phyloP scores from a whole-genome alignment of 2,113 vertebrate genomes.

The Ciconia boyciana region DNA sequence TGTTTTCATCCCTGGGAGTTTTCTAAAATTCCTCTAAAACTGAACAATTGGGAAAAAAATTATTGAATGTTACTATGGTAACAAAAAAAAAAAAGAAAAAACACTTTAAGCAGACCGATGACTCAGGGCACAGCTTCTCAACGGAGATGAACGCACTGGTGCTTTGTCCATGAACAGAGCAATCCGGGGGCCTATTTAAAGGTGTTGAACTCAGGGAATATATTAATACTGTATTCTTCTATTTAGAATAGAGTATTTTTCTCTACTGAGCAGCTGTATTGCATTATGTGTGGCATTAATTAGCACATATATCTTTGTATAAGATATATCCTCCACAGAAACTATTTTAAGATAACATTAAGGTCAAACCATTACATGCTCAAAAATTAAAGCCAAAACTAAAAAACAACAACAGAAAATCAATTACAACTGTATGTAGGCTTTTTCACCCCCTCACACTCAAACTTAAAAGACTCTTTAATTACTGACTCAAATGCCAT shows the following conservation, averaged over 20 bases:
- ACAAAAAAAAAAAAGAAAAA: neutral
- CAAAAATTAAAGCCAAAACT: neutral
- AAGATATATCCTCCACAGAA: neutral
- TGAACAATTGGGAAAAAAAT: neutral
- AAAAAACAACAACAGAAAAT: neutral
- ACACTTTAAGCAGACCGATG: neutral
- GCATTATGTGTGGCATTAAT: neutral
- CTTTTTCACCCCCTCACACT: neutral
- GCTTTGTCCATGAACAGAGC: neutral
- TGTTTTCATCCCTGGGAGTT: neutral
- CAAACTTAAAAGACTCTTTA: neutral
- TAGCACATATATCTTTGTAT: neutral
- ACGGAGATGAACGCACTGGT: accelerated
- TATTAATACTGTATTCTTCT: neutral
- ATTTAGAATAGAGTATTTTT: neutral
- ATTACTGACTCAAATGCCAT: neutral
- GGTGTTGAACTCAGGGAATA: neutral
- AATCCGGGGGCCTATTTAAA: neutral
- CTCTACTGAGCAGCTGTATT: neutral
- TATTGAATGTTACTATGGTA: constrained; percentile 12
- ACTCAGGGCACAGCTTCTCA: neutral
- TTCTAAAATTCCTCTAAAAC: constrained; percentile 28
- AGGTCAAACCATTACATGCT: neutral
- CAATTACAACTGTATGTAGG: neutral
- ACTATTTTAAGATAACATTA: neutral